These are phyloP conservation scores for Neosalanx taihuensis DNA, from an alignment of 2,797 vertebrate species.

Conservation along the genomic window DNA sequence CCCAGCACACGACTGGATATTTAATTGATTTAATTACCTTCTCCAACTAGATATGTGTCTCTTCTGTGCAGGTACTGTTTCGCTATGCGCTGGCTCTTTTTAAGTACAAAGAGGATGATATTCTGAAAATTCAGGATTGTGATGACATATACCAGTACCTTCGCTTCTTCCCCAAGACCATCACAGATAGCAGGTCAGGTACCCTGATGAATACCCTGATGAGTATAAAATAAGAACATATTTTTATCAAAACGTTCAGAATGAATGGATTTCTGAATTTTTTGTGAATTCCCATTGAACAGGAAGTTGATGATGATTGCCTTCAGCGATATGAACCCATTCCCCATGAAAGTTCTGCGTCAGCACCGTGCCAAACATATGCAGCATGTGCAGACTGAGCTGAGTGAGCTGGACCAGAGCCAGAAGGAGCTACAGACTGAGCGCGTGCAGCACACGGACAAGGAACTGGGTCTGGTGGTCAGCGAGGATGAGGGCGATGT, in stretches of 20 bases:
- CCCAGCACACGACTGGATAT: neutral
- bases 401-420: slow-evolving; percentile 67
- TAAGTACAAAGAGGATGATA: slow-evolving; percentile 82
- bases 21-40: neutral
- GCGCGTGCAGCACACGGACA: slow-evolving; percentile 38
- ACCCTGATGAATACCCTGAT: neutral
- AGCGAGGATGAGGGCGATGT: slow-evolving; percentile 76
- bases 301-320: slow-evolving; percentile 80
- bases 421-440: slow-evolving; percentile 69
- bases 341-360: slow-evolving; percentile 72
- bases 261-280: too few relatives aligned
- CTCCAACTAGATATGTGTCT: too few relatives aligned
- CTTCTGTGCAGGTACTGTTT: slow-evolving; percentile 76
- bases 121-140: slow-evolving; percentile 75
- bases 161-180: slow-evolving; percentile 79
- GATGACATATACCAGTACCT: slow-evolving; percentile 83
- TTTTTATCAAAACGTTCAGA: too few relatives aligned
- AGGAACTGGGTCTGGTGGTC: slow-evolving; percentile 38
- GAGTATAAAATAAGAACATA: too few relatives aligned
- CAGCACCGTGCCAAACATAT: slow-evolving; percentile 64
- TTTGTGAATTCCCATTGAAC: neutral
- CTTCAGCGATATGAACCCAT: slow-evolving; percentile 81
- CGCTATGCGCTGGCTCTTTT: slow-evolving; percentile 85
- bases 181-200: slow-evolving; percentile 76
- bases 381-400: slow-evolving; percentile 70